Base-by-base conservation (phyloP, 2,888 invertebrate species). In the Melieria omissa region DNA sequence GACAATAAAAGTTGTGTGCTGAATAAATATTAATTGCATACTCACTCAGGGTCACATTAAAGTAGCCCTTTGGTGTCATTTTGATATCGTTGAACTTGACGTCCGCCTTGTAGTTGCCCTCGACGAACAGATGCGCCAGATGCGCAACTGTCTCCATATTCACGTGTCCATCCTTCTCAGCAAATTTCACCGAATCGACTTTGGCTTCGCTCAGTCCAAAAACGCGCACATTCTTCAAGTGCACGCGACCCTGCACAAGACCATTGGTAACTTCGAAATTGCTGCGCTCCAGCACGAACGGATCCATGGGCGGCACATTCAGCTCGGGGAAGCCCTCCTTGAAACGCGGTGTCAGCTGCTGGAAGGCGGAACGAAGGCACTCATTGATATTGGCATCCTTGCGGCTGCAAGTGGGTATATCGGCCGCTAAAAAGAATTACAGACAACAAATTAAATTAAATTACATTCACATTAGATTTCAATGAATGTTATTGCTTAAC, bases 31-130 rank as follows among this genome's bases (percentile, higher is more conserved):
- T 12, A 0, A 5, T 5, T 8, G 16, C 9, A 8, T 71, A 86
- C 89, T 88, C 84, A 92, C 93, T 88, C 89, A 92, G 89, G 55
- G 89, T 89, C 4, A 89, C 85, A 79, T 89, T 90, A 80, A 90
- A 90, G 47, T 85, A 84, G 49, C 92, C 92, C 75, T 88, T 88
- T 45, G 92, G 91, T 72, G 89, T 89, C 73, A 93, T 81, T 77
- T 89, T 89, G 75, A 92, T 86, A 9, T 89, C 87, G 75, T 91
- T 92, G 70, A 92, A 87, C 52, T 88, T 86, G 12, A 92, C 92
- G 73, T 90, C 89, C 0, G 90, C 92, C 77, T 89, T 88, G 82
- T 91, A 92, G 45, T 88, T 84, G 4, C 92, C 91, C 64, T 88
- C 90, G 4, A 90, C 84, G 55, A 87, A 81, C 9, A 91, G 80